These are phyloP conservation scores for chimpanzee (Pan troglodytes) DNA, from an alignment of 2,113 vertebrate species.

Conservation along the genomic window NHGRI_mPanTro3-v2.1_pri NC_072407.2:99219501-99220000, in stretches of 20 bases:
- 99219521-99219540: too few relatives aligned
- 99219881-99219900: not conserved
- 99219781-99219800: not conserved
- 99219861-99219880: not conserved
- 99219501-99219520: too few relatives aligned
- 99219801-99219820: not conserved
- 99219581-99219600: not conserved
- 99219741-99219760: not conserved
- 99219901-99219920: not conserved
- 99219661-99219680: not conserved
- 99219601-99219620: not conserved
- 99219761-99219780: not conserved
- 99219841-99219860: not conserved
- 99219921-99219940: not conserved
- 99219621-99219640: not conserved
- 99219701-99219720: not conserved
- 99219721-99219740: not conserved
- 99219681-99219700: not conserved
- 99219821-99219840: not conserved
- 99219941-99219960: not conserved
- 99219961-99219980: not conserved
- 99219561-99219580: not conserved
- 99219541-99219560: not conserved
- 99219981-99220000: fast-evolving
- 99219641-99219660: not conserved